Evolutionary conservation across 2,797 vertebrate genomes (phyloP).

Genomic region (Antrozous pallidus): DNA sequence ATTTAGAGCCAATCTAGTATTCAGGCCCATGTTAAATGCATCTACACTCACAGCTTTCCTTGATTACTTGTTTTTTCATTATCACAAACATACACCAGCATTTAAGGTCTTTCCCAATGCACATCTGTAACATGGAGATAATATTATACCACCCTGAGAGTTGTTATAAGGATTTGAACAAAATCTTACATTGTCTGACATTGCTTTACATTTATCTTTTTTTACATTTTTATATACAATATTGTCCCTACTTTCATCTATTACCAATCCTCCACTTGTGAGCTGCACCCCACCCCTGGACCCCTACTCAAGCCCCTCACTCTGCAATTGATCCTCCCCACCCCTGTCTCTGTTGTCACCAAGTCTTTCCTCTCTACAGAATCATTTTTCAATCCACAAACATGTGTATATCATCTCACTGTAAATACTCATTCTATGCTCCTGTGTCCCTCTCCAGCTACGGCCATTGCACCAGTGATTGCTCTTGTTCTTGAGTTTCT

Average conservation of each 20-base stretch:
- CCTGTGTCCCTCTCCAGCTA: background rate
- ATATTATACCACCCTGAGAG: background rate
- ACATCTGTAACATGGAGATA: background rate
- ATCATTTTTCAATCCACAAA: background rate
- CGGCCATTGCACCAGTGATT: fast-evolving
- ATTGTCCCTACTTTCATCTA: background rate
- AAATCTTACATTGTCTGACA: background rate
- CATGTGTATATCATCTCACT: background rate
- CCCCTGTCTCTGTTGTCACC: background rate
- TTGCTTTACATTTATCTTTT: background rate
- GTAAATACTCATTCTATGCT: no score
- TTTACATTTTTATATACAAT: background rate
- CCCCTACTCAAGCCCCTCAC: background rate
- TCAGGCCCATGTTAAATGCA: background rate
- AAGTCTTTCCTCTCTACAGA: background rate
- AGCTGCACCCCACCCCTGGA: background rate
- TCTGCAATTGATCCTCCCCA: background rate
- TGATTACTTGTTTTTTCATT: background rate
- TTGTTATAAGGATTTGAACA: background rate
- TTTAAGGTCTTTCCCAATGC: background rate
- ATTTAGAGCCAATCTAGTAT: slow-evolving; percentile 18
- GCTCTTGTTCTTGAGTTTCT: background rate
- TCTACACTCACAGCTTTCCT: background rate
- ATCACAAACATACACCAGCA: background rate
- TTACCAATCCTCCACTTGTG: background rate